These are phyloP conservation scores for Phymastichus coffea DNA, from an alignment of 1,140 invertebrate species.

Conservation along the genomic window DNA sequence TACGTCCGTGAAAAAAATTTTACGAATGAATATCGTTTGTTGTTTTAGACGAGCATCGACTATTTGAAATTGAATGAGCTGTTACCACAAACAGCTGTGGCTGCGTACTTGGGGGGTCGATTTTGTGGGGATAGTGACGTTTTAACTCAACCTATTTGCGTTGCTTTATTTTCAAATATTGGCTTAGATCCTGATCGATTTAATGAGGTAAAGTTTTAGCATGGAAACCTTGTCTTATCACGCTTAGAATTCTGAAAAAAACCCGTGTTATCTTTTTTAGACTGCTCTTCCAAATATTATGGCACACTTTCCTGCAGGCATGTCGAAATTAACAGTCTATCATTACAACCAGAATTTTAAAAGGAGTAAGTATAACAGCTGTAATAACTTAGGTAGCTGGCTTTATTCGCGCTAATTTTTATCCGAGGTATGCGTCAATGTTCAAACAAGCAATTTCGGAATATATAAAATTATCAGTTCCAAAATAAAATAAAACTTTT, in stretches of 20 bases:
- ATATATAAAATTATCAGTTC: too few relatives aligned
- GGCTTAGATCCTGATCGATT: background rate
- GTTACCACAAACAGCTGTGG: background rate
- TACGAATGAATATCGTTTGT: too few relatives aligned
- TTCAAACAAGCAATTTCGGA: too few relatives aligned
- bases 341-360: constrained; percentile 35
- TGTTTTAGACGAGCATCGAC: background rate
- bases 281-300: background rate
- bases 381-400: too few relatives aligned
- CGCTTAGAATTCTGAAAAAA: background rate
- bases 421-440: too few relatives aligned
- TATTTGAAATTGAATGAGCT: background rate
- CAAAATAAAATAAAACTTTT: too few relatives aligned
- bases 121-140: background rate
- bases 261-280: background rate
- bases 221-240: background rate
- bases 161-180: background rate
- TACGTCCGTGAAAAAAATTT: too few relatives aligned
- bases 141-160: background rate
- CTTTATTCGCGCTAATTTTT: too few relatives aligned
- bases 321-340: background rate
- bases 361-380: background rate
- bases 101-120: background rate
- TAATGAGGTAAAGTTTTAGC: background rate
- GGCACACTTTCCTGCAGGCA: constrained; percentile 1